Conservation (phyloP, 2,888 invertebrate species). For the Drosophila emarginata region DNA sequence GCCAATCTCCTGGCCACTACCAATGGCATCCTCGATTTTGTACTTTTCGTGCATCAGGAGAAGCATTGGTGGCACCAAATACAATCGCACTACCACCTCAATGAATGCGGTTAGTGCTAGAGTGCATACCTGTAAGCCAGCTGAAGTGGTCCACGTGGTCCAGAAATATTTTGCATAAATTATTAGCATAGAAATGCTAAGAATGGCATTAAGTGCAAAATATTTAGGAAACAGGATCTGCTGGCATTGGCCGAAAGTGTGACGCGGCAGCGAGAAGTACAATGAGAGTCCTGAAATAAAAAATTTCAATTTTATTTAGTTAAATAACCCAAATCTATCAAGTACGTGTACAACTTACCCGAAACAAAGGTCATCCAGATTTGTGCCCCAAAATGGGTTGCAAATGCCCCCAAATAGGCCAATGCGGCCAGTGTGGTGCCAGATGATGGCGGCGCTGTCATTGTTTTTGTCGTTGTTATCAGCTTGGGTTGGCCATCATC, state of each 20-base stretch:
- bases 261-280: slow-evolving; percentile 92
- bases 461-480: slow-evolving; percentile 19
- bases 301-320: background rate
- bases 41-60: slow-evolving; percentile 89
- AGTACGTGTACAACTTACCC: slow-evolving; percentile 83
- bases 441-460: slow-evolving; percentile 13
- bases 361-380: slow-evolving; percentile 97
- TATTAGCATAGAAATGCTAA: slow-evolving; percentile 89
- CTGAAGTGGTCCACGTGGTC: slow-evolving; percentile 84
- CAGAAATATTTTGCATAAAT: slow-evolving; percentile 84
- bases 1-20: slow-evolving; percentile 91
- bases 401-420: slow-evolving; percentile 90
- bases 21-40: slow-evolving; percentile 88
- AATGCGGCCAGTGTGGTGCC: slow-evolving; percentile 82
- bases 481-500: background rate
- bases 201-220: slow-evolving; percentile 89
- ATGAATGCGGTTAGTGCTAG: slow-evolving; percentile 83
- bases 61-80: slow-evolving; percentile 89
- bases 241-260: slow-evolving; percentile 94
- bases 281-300: slow-evolving; percentile 88
- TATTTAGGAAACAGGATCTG: slow-evolving; percentile 93
- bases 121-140: slow-evolving; percentile 83
- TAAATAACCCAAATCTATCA: no score
- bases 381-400: slow-evolving; percentile 92
- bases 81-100: slow-evolving; percentile 89